Evolutionary conservation across 2,113 vertebrate genomes (phyloP), one percentile per base, ranked within the genome.

Genomic region (Dipodomys merriami): DNA sequence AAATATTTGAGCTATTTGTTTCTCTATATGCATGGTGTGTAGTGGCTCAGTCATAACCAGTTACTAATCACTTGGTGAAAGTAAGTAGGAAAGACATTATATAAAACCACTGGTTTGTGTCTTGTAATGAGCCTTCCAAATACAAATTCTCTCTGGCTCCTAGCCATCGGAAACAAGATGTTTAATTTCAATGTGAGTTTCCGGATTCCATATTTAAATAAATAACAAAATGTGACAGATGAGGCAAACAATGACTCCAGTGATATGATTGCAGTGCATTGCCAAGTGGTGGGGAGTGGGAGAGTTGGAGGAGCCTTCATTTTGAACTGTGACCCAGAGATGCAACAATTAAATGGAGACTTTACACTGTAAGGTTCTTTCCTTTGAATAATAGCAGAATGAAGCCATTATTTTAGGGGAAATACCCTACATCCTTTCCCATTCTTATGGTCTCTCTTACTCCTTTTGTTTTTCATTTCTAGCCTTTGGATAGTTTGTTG

Each of bases 101-200:
- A 83, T 80, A 73, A 88, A 91, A 88, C 88, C 71, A 65, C n/a
- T 19, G 11, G 35, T 87, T 90, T 68, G 33, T 88, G 57, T 93
- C 95, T 93, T 83, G 57, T 92, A 64, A 83, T 84, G 79, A 84
- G n/a, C 27, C 72, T 89, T 91, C 88, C 85, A 81, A 86, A 95
- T 88, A 93, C 78, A 93, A 89, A 64, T 80, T 90, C 76, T 78
- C 80, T 68, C 82, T 96, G 96, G 94, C 93, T 72, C 87, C 30
- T 15, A 23, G 84, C 84, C 94, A 88, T 69, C 72, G 73, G 88
- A 95, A 95, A 68, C 82, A 95, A 95, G 91, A 96, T 92, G 96
- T 95, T 95, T 96, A 92, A 95, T 96, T 96, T 97, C 96, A 90
- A 4, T 84, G 83, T 20, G 71, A 91, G 95, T 95, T 95, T 97